Evolutionary conservation across 2,888 invertebrate species (phyloP).

Genomic region (Chloroclysta siterata): DNA sequence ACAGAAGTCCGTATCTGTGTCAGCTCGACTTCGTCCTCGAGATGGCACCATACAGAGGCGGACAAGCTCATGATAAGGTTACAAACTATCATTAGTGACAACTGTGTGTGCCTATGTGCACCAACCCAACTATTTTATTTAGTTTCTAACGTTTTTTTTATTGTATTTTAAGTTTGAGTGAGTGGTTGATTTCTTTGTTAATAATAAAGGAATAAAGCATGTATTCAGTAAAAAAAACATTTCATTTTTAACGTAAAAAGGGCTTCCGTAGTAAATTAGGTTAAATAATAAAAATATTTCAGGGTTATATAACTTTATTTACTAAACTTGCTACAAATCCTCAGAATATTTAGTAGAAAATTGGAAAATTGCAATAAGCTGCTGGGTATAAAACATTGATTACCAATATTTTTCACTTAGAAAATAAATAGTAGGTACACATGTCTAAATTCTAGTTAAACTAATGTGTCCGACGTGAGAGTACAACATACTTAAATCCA

Average conservation of each 20-base stretch:
- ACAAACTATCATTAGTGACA: too few species aligned
- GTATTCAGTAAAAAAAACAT: neutral
- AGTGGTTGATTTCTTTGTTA: neutral
- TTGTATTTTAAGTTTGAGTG: neutral
- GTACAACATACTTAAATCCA: too few species aligned
- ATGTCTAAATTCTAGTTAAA: constrained; percentile 1
- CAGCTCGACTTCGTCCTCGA: too few species aligned
- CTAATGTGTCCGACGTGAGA: constrained; percentile 7
- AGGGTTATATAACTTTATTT: constrained; percentile 32
- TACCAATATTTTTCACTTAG: constrained; percentile 3
- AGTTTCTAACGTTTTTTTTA: constrained; percentile 1
- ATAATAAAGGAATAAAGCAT: neutral
- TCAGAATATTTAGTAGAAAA: constrained; percentile 42
- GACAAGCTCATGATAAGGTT: too few species aligned
- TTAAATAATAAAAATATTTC: constrained; percentile 3
- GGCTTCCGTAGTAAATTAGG: too few species aligned
- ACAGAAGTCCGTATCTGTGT: too few species aligned
- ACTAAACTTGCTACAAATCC: constrained; percentile 37
- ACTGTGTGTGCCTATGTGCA: neutral
- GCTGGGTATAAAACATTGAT: constrained; percentile 34
- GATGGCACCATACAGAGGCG: too few species aligned
- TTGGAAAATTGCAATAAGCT: constrained; percentile 40
- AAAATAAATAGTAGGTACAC: constrained; percentile 20
- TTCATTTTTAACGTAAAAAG: too few species aligned
- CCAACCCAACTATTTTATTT: neutral